Evolutionary conservation across 1,140 invertebrate species (phyloP).

Genomic region (Trichonephila clavipes): DNA sequence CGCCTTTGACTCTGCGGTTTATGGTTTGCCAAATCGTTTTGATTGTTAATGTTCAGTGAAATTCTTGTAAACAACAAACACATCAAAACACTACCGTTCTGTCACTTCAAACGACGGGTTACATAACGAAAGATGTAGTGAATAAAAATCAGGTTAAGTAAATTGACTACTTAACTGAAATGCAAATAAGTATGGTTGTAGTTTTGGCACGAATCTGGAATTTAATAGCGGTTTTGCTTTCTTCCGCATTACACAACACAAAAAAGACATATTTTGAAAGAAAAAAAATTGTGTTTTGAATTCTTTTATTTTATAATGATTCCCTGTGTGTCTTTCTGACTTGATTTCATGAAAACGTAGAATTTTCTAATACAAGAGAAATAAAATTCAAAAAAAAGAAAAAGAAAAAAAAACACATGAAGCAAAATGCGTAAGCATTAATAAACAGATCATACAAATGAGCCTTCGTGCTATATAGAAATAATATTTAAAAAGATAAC

Average conservation of each 20-base stretch:
- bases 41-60: background rate
- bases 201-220: background rate
- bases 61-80: slow-evolving; percentile 27
- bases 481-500: too few species aligned
- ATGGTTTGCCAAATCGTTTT: background rate
- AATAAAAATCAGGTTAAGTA: slow-evolving; percentile 10
- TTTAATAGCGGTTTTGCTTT: background rate
- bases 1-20: slow-evolving; percentile 12
- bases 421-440: too few species aligned
- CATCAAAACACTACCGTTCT: slow-evolving; percentile 22
- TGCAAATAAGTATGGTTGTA: background rate
- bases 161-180: background rate
- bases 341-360: too few species aligned
- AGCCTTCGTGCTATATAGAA: too few species aligned
- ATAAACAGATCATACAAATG: too few species aligned
- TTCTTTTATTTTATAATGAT: too few species aligned
- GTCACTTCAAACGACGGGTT: background rate
- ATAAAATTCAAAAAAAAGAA: too few species aligned
- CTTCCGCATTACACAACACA: background rate
- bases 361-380: too few species aligned
- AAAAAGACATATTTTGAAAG: too few species aligned
- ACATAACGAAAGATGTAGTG: background rate
- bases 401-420: too few species aligned
- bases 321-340: too few species aligned
- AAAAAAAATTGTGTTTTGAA: too few species aligned